Conservation (phyloP, 2,113 vertebrate species). For the Periophthalmus modestus region DNA sequence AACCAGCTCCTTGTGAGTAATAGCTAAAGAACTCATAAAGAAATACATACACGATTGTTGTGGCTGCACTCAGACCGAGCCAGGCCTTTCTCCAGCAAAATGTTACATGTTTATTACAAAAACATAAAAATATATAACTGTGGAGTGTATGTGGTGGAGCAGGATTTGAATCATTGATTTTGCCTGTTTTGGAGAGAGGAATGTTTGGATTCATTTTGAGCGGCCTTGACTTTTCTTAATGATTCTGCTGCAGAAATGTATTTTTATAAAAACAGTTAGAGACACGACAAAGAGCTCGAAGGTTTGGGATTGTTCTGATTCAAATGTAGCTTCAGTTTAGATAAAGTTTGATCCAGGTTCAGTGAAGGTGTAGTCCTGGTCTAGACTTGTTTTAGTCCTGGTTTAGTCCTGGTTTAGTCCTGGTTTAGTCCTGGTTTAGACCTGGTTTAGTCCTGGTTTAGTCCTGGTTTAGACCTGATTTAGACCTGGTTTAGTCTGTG, state of each 20-base stretch:
- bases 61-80: slow-evolving; percentile 63
- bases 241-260: slow-evolving; percentile 10
- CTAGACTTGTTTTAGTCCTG: too few relatives aligned
- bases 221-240: slow-evolving; percentile 25
- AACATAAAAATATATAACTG: slow-evolving; percentile 18
- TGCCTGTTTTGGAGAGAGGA: slow-evolving; percentile 24
- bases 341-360: too few relatives aligned
- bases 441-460: too few relatives aligned
- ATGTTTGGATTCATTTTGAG: slow-evolving; percentile 44
- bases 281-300: not conserved
- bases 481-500: too few relatives aligned
- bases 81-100: slow-evolving; percentile 61
- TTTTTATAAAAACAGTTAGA: slow-evolving; percentile 34
- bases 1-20: slow-evolving; percentile 75
- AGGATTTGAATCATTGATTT: slow-evolving; percentile 51
- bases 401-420: too few relatives aligned
- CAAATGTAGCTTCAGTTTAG: not conserved
- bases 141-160: slow-evolving; percentile 31
- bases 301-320: slow-evolving; percentile 17
- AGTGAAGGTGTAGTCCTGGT: too few relatives aligned
- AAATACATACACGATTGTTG: slow-evolving; percentile 74
- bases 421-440: too few relatives aligned
- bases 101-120: slow-evolving; percentile 49
- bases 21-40: slow-evolving; percentile 77
- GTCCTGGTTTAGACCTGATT: too few relatives aligned